Conservation (phyloP, 2,888 invertebrate genomes). For the Dolichopus griseipennis region DNA sequence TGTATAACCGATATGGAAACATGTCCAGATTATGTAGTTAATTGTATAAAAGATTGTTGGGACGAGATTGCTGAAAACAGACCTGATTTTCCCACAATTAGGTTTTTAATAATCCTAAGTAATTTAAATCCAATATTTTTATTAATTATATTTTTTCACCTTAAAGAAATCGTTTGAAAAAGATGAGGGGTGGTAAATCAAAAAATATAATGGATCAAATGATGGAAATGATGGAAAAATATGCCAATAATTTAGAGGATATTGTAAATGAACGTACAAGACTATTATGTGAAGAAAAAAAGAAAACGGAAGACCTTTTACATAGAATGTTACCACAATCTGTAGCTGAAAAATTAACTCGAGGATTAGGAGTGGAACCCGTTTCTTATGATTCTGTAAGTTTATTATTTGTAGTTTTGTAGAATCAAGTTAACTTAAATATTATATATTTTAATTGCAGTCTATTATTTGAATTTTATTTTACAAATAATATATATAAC, state of each 20-base stretch:
- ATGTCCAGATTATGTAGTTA: conserved; percentile 71
- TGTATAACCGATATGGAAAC: conserved; percentile 61
- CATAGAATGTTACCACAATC: conserved; percentile 93
- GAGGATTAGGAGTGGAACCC: conserved; percentile 83
- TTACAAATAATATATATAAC: no score
- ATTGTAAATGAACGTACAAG: conserved; percentile 86
- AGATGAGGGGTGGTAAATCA: conserved; percentile 77
- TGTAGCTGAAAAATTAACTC: conserved; percentile 78
- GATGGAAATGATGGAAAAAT: conserved; percentile 97
- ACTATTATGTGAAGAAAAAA: conserved; percentile 82
- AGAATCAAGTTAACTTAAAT: no score
- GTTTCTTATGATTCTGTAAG: conserved; percentile 81
- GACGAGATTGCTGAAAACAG: conserved; percentile 70
- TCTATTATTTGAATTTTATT: no score
- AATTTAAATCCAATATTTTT: not conserved
- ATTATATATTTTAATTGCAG: no score
- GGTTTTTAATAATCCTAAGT: conserved; percentile 35
- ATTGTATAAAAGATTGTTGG: conserved; percentile 85
- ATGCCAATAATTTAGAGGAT: conserved; percentile 90
- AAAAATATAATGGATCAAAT: conserved; percentile 94
- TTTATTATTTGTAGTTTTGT: not conserved
- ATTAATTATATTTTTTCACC: not conserved
- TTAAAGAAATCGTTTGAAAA: conserved; percentile 59
- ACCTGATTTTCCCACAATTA: conserved; percentile 76
- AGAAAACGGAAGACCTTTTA: conserved; percentile 84